Base-by-base conservation (phyloP, 1,140 invertebrate genomes). In the Drosophila dunni region DNA sequence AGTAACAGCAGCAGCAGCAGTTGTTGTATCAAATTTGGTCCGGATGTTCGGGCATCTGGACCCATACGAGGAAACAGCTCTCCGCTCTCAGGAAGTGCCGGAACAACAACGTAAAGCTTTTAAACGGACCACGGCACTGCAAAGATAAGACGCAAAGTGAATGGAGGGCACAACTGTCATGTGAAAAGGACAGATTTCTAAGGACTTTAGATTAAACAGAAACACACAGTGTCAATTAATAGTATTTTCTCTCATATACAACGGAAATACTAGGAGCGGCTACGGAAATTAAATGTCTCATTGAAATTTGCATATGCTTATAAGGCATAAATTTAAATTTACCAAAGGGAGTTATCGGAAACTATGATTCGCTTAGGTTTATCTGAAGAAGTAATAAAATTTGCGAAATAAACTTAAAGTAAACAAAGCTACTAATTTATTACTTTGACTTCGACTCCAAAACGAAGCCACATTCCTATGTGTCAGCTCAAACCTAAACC, bases 101-200 rank as follows among this genome's bases (percentile, higher is more conserved):
- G 57, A 86, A 82, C 36, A 86, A 85, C 82, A 85, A 75, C 82
- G 82, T 86, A 82, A 86, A 86, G 82, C 82, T 86, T 86, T 86
- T 82, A 86, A 82, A 82, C 75, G 58, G 67, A 63, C 69, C 81
- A 81, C 63, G 65, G 68, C 20, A 56, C 53, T 44, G 36, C 20
- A 24, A 48, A 75, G 81, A 81, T 81, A 81, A 61, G 65, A 79
- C 57, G 3, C 56, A 33, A 51, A 67, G 45, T 40, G 57, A 38
- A 40, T 11, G n/a, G 40, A 46, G 46, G 54, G 33, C 70, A 50
- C 10, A 58, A 42, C 53, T 56, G 53, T 13, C 72, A 61, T 57
- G n/a, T 65, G 61, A 65, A 34, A 42, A 33, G 45, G 24, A 36
- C 36, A 42, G 38, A 62, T 53, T 44, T 24, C 45, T 11, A 15